Base-by-base conservation (phyloP, 2,113 vertebrate genomes). In the Datnioides undecimradiatus region DNA sequence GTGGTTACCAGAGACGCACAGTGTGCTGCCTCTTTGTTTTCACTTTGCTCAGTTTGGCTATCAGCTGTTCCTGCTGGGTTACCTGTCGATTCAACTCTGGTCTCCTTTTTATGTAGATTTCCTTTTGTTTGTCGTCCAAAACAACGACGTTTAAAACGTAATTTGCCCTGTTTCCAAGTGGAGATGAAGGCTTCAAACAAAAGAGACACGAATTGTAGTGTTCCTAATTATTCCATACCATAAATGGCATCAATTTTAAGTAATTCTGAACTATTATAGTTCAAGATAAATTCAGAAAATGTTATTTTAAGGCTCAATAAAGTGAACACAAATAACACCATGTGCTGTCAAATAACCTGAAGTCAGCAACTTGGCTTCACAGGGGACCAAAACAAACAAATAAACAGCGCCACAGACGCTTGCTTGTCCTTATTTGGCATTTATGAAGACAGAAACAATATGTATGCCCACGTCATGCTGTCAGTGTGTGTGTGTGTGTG, bases 1-100 rank as follows among this genome's bases (percentile, higher is more conserved):
- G 62, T 77, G 78, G 52, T 69, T 63, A 52, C 72, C 66, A 86
- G 57, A 89, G 80, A 70, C 79, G 77, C 86, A 41, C 78, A 55
- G 0, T 63, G 83, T 58, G 84, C 77, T 63, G 78, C 63, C 63
- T 80, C 84, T 92, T 91, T 90, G 89, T 92, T 91, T 82, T 82
- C 82, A 83, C 85, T 78, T 52, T 51, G 76, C 72, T 48, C 67
- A 40, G 21, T 67, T 68, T 41, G 73, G 19, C 21, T 23, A 71
- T 79, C 85, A 90, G 83, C 83, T 88, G 83, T 81, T 79, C 19
- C 54, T 76, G 70, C 41, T 58, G 60, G 2, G 0, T 59, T 69
- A 76, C 57, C 75, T 76, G 80, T 57, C 13, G 16, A 16, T 40
- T 80, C 6, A 1, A 0, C 19, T 43, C 55, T 12, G 1, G 1